Base-by-base conservation (phyloP, 2,113 vertebrate species). In the Phylloscopus trochiloides region DNA sequence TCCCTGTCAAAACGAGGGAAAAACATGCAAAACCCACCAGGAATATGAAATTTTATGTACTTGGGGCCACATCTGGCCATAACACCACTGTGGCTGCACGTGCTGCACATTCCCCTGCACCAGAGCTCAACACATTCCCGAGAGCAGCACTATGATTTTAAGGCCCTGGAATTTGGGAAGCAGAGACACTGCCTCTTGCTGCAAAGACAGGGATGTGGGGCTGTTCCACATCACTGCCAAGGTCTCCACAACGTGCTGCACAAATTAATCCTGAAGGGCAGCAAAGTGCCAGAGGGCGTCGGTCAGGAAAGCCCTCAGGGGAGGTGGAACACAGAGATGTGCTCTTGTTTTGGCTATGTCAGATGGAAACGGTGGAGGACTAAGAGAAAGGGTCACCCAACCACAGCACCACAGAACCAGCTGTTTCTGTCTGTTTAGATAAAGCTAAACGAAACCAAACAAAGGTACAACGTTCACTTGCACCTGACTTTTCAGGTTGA, bases 131-230 rank as follows among this genome's bases (percentile, higher is more conserved):
- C 76, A 5, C 94, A 84, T 81, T 94, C 91, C 76, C 24, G 5
- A 17, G 63, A 81, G 76, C 91, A 89, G 95, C 54, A 47, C 48
- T 1, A 34, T 94, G 94, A 96, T 31, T 86, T 93, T 90, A 96
- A 76, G 81, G 74, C 87, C 62, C 57, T 90, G 95, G 94, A 96
- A 96, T 96, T 16, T 61, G 62, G 89, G 93, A 87, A 95, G 84
- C 66, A 87, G 81, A 59, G 84, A 47, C 0, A 2, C 34, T 57
- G 65, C 6, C 72, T 92, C 81, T 9, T 10, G 61, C 92, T 57
- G 78, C 4, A 1, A 38, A 34, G 52, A 20, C 0, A 0, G 76
- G 74, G 68, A 14, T 34, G 82, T 71, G 80, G 65, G 86, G 55
- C 45, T 14, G 26, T 2, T 79, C 45, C 91, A 21, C 68, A 8